These are phyloP conservation scores for Dolichopus griseipennis DNA, from an alignment of 2,888 invertebrate species.

Conservation along the genomic window DNA sequence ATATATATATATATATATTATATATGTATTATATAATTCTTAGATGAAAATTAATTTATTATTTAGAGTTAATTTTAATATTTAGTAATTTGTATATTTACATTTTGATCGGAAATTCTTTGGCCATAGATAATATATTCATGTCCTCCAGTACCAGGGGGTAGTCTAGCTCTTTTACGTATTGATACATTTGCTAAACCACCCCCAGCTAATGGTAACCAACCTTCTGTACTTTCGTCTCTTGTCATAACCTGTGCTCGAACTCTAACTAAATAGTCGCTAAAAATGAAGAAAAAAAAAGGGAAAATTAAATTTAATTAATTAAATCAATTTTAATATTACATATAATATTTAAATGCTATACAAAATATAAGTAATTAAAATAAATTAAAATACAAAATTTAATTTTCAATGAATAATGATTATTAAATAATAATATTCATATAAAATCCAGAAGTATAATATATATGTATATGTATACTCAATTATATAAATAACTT, in stretches of 20 bases:
- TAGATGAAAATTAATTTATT: background rate
- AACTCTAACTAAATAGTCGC: constrained; percentile 92
- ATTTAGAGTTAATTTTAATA: constrained; percentile 1
- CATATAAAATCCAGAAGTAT: too few species aligned
- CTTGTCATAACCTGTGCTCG: constrained; percentile 98
- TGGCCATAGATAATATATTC: constrained; percentile 91
- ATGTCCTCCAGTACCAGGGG: constrained; percentile 50
- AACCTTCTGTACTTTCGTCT: constrained; percentile 94
- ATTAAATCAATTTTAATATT: background rate
- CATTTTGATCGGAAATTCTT: constrained; percentile 85
- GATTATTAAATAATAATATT: too few species aligned
- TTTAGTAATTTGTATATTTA: constrained; percentile 49
- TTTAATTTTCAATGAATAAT: too few species aligned
- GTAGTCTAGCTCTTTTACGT: constrained; percentile 60
- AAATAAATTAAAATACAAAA: too few species aligned
- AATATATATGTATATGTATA: background rate
- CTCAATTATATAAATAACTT: too few species aligned
- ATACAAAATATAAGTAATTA: too few species aligned
- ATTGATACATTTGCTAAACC: constrained; percentile 91
- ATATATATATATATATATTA: too few species aligned
- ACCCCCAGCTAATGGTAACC: constrained; percentile 90
- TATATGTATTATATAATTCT: background rate
- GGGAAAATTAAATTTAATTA: background rate
- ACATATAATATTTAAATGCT: too few species aligned
- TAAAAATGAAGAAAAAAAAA: constrained; percentile 44